These are phyloP conservation scores for Mus spicilegus DNA, from an alignment of 2,113 vertebrate genomes.

Conservation along the genomic window DNA sequence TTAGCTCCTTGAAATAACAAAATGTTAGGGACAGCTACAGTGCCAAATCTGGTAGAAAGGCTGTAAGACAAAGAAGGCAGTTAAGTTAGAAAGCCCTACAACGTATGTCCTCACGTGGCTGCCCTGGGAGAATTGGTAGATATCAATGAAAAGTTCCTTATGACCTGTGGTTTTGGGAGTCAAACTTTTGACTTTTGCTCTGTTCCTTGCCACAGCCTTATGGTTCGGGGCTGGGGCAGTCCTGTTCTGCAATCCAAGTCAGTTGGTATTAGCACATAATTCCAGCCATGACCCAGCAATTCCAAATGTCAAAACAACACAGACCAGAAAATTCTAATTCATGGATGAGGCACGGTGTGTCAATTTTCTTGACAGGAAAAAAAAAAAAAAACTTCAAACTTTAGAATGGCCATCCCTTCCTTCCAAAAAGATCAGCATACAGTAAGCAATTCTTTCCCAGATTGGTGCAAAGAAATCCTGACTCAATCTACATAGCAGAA, in stretches of 20 bases:
- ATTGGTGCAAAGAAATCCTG: background rate
- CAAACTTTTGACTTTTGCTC: background rate
- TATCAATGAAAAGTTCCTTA: constrained; percentile 23
- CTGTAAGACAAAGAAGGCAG: constrained; percentile 82
- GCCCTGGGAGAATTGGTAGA: background rate
- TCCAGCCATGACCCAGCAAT: background rate
- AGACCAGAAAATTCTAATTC: constrained; percentile 62
- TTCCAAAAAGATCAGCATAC: background rate
- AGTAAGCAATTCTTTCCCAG: background rate
- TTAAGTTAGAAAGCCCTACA: background rate
- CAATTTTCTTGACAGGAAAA: constrained; percentile 58
- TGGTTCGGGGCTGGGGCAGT: background rate
- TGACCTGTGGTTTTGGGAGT: background rate
- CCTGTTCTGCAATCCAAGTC: background rate
- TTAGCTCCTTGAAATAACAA: constrained; percentile 98
- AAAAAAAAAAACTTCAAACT: constrained; percentile 9
- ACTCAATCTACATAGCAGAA: background rate
- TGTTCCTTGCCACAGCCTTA: background rate
- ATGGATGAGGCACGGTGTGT: constrained; percentile 30
- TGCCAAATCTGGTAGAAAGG: constrained; percentile 97
- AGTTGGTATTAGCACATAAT: background rate
- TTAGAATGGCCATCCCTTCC: background rate
- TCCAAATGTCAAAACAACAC: constrained; percentile 39
- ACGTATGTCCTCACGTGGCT: background rate
- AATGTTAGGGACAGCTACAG: constrained; percentile 98